Percentiles rank a stretch among this genome's conserved stretches.
Evolutionary conservation across 1,140 invertebrate species (phyloP).

Genomic region (Piezodorus guildinii): DNA sequence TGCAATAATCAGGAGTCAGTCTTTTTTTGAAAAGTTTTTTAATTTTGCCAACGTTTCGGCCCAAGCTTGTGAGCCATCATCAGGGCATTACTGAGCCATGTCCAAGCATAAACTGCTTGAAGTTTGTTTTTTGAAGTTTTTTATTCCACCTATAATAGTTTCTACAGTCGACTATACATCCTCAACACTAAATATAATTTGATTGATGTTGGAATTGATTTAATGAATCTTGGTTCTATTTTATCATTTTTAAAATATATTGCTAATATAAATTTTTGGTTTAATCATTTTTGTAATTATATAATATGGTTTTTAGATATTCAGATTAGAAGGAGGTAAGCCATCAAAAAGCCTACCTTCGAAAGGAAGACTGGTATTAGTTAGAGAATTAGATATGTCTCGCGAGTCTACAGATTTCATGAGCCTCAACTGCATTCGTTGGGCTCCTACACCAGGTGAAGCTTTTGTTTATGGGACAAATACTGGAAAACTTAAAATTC

Average conservation of each 20-base stretch:
- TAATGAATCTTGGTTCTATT: background rate
- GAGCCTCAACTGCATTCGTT: conserved; percentile 72
- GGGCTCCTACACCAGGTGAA: conserved; percentile 68
- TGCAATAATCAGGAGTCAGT: too few relatives aligned
- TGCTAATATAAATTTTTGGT: too few relatives aligned
- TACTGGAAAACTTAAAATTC: conserved; percentile 63
- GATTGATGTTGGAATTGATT: background rate
- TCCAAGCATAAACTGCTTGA: too few relatives aligned
- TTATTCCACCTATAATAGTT: too few relatives aligned
- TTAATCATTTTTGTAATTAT: too few relatives aligned
- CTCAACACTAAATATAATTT: conserved; percentile 31
- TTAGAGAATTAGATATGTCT: conserved; percentile 48
- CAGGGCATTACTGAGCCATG: too few relatives aligned
- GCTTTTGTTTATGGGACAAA: conserved; percentile 78
- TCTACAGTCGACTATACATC: too few relatives aligned
- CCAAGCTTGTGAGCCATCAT: too few relatives aligned
- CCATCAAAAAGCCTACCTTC: conserved; percentile 26
- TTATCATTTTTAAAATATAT: background rate
- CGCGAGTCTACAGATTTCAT: conserved; percentile 43
- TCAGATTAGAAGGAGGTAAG: conserved; percentile 33
- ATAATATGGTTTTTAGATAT: conserved; percentile 30
- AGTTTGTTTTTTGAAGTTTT: too few relatives aligned
- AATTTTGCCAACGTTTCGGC: too few relatives aligned
- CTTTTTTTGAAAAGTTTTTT: too few relatives aligned
- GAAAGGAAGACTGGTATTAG: conserved; percentile 40